Conservation (phyloP, 2,113 vertebrate genomes). For the Ameiurus melas region DNA sequence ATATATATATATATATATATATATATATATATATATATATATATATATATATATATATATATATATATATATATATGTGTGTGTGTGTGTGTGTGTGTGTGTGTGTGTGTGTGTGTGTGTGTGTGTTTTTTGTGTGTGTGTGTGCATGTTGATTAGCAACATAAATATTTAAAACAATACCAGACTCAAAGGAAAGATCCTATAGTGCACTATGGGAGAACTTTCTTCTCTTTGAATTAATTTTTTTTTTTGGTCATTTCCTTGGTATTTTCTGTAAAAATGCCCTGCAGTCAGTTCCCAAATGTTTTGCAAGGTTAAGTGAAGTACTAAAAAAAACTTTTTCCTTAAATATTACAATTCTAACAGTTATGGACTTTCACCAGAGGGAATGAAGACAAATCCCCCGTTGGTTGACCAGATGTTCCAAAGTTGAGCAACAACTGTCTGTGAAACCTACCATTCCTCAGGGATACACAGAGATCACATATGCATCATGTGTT, state of each 20-base stretch:
- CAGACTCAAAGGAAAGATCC: background rate
- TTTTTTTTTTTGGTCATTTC: slow-evolving; percentile 37
- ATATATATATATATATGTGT: no score
- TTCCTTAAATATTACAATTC: slow-evolving; percentile 62
- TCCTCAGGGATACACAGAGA: slow-evolving; percentile 53
- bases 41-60: no score
- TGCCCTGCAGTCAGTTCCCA: slow-evolving; percentile 60
- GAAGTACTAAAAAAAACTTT: slow-evolving; percentile 64
- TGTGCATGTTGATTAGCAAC: background rate
- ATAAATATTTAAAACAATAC: background rate
- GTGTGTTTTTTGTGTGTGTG: no score
- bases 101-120: no score
- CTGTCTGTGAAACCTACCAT: slow-evolving; percentile 60
- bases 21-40: no score
- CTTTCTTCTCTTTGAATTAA: slow-evolving; percentile 15
- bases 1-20: no score
- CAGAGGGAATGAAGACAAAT: slow-evolving; percentile 52
- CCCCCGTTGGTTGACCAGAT: slow-evolving; percentile 66
- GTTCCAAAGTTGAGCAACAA: slow-evolving; percentile 68
- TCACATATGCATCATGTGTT: slow-evolving; percentile 53
- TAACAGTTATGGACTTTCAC: slow-evolving; percentile 38
- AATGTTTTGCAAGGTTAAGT: slow-evolving; percentile 64
- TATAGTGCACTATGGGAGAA: slow-evolving; percentile 24
- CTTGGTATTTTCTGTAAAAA: slow-evolving; percentile 32
- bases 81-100: no score